Base-by-base conservation (phyloP, 2,888 invertebrate species). In the Rotaria sp. region DNA sequence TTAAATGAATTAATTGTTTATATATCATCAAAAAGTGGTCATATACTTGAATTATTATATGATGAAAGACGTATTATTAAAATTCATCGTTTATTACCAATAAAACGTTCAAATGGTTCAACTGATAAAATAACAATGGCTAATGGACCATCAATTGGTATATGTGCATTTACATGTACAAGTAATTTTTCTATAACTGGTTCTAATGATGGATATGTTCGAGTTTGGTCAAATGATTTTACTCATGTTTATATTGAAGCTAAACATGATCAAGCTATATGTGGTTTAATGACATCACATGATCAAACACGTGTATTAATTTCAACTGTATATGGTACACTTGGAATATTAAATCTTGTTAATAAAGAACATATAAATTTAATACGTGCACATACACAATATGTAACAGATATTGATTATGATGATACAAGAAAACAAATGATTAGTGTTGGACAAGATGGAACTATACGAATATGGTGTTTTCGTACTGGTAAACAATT, bases 131-230 rank as follows among this genome's bases (percentile, higher is more conserved):
- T 80, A 26, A 80, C 80, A 1, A 45, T 80, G 80, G 45, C n/a
- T 0, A 45, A 80, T 80, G 80, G 45, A 45, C 85, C 85, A 48
- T 57, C 50, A 10, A 45, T 90, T 80, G 89, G 88, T 24, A 89
- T 90, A 75, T 91, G 90, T 88, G 89, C 89, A 84, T 89, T 91
- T 88, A 88, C 88, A 85, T 89, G 90, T 11, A 90, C 90, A 86
- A 91, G 90, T 87, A 89, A 90, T 2, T 91, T 91, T 88, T 91
- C 91, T 88, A 91, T 90, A 86, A 91, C 91, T 21, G 91, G 91
- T 10, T 91, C 91, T 5, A 90, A 90, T 87, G 91, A 91, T 88
- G 91, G 91, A 15, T 90, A 87, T 87, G 89, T 91, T 50, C 88
- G 91, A 35, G 88, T 91, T 21, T 91, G 91, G 91, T 90, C 91